Percentiles rank a stretch among this genome's conserved stretches.
phyloP scores from a whole-genome alignment of 53 echinoderm and acorn worm genomes.

The Apostichopus leukothele region DNA sequence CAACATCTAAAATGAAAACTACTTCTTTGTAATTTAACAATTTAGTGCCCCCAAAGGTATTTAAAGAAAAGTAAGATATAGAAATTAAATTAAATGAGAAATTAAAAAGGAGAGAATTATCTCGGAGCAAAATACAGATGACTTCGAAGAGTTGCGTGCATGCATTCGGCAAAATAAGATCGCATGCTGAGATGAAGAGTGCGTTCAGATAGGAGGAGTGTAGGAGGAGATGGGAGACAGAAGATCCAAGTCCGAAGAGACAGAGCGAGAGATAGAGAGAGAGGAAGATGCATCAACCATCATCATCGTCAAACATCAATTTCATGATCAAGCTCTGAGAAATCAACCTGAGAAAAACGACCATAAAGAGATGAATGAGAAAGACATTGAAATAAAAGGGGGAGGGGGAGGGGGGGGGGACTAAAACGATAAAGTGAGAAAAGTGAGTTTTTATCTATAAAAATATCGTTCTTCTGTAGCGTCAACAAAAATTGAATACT shows the following conservation, averaged over 20 bases:
- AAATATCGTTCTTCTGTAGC: too few species aligned
- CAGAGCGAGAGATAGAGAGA: background rate
- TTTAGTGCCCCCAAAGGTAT: too few species aligned
- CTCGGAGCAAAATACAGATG: too few species aligned
- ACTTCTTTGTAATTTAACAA: too few species aligned
- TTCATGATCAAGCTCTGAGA: constrained; percentile 45
- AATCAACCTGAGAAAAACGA: constrained; percentile 41
- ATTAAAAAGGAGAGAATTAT: too few species aligned
- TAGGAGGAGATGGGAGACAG: background rate
- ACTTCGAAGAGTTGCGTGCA: constrained; percentile 3
- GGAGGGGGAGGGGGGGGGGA: background rate
- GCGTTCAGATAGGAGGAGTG: background rate
- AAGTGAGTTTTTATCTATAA: too few species aligned
- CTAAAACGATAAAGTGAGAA: background rate
- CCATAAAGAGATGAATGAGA: constrained; percentile 1
- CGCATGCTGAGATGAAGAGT: background rate
- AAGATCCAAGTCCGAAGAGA: background rate
- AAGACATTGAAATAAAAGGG: background rate
- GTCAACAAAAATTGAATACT: too few species aligned
- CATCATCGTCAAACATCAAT: constrained; percentile 42
- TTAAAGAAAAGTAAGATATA: too few species aligned
- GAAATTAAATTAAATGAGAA: too few species aligned
- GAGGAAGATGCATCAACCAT: background rate
- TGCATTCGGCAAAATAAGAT: background rate
- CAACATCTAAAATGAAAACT: too few species aligned